phyloP scores from a whole-genome alignment of 2,113 vertebrate species.

The Calidris pugnax region DNA sequence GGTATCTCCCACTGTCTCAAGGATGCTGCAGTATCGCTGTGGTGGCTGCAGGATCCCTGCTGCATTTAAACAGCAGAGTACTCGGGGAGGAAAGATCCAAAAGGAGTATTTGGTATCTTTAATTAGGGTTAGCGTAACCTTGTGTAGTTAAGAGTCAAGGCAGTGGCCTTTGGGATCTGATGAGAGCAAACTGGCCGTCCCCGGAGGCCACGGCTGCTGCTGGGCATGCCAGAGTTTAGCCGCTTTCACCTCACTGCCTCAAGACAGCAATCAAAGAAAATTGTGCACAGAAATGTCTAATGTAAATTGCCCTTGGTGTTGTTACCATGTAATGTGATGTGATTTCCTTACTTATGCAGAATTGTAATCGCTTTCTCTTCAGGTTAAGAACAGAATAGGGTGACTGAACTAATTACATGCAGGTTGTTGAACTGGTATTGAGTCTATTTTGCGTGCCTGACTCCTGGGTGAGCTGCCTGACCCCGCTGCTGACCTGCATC shows the following conservation, averaged over 20 bases:
- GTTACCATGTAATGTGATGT: conserved; percentile 59
- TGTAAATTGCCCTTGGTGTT: conserved; percentile 45
- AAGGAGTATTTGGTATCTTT: neutral
- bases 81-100: neutral
- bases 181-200: neutral
- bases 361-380: conserved; percentile 63
- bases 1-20: neutral
- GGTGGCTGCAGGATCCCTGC: neutral
- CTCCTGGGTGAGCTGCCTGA: conserved; percentile 31
- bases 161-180: neutral
- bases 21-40: neutral
- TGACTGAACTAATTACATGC: conserved; percentile 67
- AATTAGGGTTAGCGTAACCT: neutral
- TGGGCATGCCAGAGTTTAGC: neutral
- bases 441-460: neutral
- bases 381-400: conserved; percentile 34
- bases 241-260: conserved; percentile 29
- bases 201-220: neutral
- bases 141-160: neutral
- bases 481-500: neutral
- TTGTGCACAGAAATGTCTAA: conserved; percentile 52
- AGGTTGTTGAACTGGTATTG: conserved; percentile 44
- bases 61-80: neutral
- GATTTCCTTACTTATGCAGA: conserved; percentile 56
- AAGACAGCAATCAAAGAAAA: conserved; percentile 59